Evolutionary conservation across 2,888 invertebrate species (phyloP).

Genomic region (Frankliniella fusca): DNA sequence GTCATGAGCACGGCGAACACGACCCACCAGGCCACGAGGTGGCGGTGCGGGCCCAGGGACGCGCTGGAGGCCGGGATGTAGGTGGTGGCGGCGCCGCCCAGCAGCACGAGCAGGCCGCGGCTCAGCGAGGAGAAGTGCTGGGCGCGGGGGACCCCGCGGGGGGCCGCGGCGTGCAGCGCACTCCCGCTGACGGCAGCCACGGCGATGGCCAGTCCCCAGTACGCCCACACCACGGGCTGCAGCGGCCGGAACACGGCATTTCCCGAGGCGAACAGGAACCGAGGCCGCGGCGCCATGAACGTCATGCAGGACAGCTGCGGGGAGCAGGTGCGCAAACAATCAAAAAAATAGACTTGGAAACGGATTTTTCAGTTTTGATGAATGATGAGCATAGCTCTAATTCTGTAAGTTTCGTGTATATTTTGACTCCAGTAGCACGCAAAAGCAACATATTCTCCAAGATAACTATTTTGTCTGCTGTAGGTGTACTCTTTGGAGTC

Average conservation of each 20-base stretch:
- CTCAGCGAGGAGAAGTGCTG: no score
- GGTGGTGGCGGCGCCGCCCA: background rate
- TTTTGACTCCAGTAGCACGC: no score
- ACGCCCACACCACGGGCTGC: background rate
- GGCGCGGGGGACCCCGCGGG: background rate
- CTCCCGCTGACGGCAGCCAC: background rate
- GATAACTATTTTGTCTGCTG: no score
- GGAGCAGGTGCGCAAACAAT: background rate
- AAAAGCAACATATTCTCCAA: no score
- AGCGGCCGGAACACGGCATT: background rate
- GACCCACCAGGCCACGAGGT: slow-evolving; percentile 8
- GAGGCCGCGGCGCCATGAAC: slow-evolving; percentile 1
- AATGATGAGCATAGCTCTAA: no score
- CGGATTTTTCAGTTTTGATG: no score
- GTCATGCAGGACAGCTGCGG: background rate
- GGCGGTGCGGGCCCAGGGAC: background rate
- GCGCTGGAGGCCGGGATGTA: background rate
- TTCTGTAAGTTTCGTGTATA: no score
- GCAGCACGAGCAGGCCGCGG: background rate
- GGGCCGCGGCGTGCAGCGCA: background rate
- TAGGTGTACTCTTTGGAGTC: no score
- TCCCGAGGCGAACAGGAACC: background rate
- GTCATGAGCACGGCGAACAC: slow-evolving; percentile 10
- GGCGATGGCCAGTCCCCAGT: background rate
- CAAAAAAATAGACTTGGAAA: no score